These are phyloP conservation scores for Folsomia candida DNA, from an alignment of 2,888 invertebrate genomes.

Conservation along the genomic window DNA sequence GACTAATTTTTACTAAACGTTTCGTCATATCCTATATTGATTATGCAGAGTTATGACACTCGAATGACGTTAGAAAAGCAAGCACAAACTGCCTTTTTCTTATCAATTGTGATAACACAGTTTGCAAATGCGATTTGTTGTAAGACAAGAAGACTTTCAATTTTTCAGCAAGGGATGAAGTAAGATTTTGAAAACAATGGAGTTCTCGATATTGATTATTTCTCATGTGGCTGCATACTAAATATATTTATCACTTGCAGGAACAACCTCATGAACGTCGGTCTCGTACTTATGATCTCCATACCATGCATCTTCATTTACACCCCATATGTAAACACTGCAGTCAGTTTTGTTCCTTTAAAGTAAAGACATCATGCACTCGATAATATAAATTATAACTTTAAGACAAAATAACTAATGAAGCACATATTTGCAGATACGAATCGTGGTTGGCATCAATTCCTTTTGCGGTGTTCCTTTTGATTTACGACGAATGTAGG, in stretches of 20 bases:
- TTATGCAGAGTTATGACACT: background rate
- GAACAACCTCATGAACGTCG: background rate
- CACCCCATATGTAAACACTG: background rate
- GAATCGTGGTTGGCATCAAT: conserved; percentile 2
- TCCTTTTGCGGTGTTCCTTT: conserved; percentile 9
- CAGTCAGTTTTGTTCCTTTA: background rate
- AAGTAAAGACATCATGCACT: background rate
- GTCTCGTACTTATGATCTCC: background rate
- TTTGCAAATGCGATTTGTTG: conserved; percentile 8
- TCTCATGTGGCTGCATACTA: background rate
- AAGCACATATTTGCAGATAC: background rate
- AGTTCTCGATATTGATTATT: background rate
- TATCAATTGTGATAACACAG: background rate
- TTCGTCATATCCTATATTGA: background rate
- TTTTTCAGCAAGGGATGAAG: conserved; percentile 9
- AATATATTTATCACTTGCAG: background rate
- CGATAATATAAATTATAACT: too few species aligned
- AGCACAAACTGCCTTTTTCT: conserved; percentile 2
- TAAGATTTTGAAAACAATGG: background rate
- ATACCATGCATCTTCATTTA: background rate
- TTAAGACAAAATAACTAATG: too few species aligned
- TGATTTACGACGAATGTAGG: conserved; percentile 11
- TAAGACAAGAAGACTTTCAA: conserved; percentile 3
- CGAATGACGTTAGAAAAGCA: background rate
- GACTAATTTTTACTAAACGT: background rate